Evolutionary conservation across 2,113 vertebrate genomes (phyloP), one percentile per base, ranked within the genome.

Genomic region (Psittacara wagleri): DNA sequence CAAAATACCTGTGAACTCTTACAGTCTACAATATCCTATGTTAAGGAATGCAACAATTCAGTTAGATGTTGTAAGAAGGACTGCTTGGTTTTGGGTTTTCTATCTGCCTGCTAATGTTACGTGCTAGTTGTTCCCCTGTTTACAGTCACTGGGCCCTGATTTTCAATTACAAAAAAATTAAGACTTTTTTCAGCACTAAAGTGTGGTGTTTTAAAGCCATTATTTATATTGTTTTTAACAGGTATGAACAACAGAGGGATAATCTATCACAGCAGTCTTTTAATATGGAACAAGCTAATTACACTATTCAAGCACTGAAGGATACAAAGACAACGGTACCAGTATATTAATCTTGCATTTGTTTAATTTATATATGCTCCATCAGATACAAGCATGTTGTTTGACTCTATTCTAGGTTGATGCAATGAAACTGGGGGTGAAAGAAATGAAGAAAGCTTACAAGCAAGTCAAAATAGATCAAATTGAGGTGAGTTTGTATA

Each of bases 241-340:
- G 99, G 99, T 99, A 99, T 77, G 99, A 99, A 93, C 97, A 98
- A 70, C 99, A 99, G 97, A 98, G 98, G 95, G 99, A 99, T 95
- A 99, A 99, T 85, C 98, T 99, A 2, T 98, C 98, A 96, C 99
- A 99, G 92, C 99, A 99, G 97, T 99, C 99, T 4, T 99, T 99
- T 96, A 99, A 99, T 97, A 99, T 99, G 99, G 99, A 99, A 88
- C 99, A 99, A 98, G 96, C 99, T n/a, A 99, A 99, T 97, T 99
- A 99, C 90, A 99, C 99, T n/a, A 99, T 99, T 92, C 99, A 99
- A 95, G 97, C 98, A 24, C 95, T 99, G 74, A 99, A 99, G 97
- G 99, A 99, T 97, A 99, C 99, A 92, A 99, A 99, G 98, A 99
- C 99, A 82, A 99, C 99, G 92, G 99, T 99, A 98, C 44, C 28